Evolutionary conservation across 2,888 invertebrate genomes (phyloP), one percentile per base, ranked within the genome.

Genomic region (Drosophila barbarae): DNA sequence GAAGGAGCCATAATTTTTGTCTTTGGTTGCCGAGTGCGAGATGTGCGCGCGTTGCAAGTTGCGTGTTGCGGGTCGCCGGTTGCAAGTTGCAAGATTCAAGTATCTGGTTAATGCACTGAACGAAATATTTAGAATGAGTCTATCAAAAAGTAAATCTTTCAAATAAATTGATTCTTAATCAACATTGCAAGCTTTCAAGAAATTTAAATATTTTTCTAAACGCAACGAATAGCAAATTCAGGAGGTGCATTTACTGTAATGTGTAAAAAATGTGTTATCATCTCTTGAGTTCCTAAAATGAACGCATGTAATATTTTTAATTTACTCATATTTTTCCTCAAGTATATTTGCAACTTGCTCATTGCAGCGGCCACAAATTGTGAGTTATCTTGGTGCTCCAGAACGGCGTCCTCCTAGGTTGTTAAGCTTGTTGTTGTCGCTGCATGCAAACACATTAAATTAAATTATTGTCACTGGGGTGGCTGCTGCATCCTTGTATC

Each of bases 401-500:
- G 71, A 53, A 41, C 47, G 30, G 66, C 60, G 42, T 51, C 67
- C 66, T 69, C 34, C 71, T 51, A 41, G 55, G 41, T 28, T 55
- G 61, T 60, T 56, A 54, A 54, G 49, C 58, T 58, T 50, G 39
- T 39, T 36, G 41, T 51, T 50, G 69, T 28, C 70, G 65, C 78
- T 84, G 78, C 76, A 84, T 85, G 83, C 82, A 82, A 82, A 84
- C 79, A 82, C 82, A 82, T 82, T 82, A 82, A 82, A 82, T 82
- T 82, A 85, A 82, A 82, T 85, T 82, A 82, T 82, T 82, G 85
- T 76, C 82, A 69, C 74, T 54, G 76, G 72, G 69, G 69, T 55
- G 68, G 54, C 60, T 49, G 44, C 72, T 26, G 26, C 26, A 23
- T 36, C 34, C 32, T 46, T 44, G 52, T 67, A 42, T 56, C 44